phyloP scores from a whole-genome alignment of 2,888 invertebrate genomes.

The Petrolisthes manimaculis region DNA sequence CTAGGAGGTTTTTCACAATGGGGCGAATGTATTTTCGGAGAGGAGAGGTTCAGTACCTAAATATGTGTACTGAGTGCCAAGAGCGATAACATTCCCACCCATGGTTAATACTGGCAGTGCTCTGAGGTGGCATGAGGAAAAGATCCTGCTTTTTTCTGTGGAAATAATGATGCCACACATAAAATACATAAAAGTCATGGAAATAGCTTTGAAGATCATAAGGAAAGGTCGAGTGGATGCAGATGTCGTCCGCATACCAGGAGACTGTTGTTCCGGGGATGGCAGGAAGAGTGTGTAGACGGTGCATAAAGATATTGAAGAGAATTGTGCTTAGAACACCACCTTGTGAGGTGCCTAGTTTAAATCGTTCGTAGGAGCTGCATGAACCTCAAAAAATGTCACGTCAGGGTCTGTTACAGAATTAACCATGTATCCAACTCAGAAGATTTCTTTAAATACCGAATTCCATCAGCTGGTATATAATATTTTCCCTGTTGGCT shows the following conservation, averaged over 20 bases:
- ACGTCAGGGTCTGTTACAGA: neutral
- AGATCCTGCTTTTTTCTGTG: neutral
- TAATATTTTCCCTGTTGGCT: no score
- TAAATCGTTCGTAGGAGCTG: neutral
- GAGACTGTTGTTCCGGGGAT: no score
- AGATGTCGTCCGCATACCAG: no score
- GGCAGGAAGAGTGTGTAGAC: neutral
- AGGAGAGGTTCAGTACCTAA: conserved; percentile 4
- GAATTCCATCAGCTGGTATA: no score
- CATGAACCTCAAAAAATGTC: neutral
- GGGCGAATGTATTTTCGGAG: conserved; percentile 5
- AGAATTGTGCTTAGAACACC: neutral
- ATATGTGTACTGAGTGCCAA: neutral
- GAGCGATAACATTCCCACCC: neutral
- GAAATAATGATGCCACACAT: neutral
- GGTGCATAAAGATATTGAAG: neutral
- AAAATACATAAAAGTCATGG: neutral
- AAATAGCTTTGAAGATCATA: no score
- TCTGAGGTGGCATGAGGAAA: neutral
- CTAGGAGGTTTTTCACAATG: conserved; percentile 3
- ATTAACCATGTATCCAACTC: neutral
- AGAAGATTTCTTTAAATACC: no score
- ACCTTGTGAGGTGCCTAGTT: neutral
- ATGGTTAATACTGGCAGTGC: neutral
- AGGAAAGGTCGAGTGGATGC: no score